These are phyloP conservation scores for Dendrolimus pini DNA, from an alignment of 2,888 invertebrate genomes.

Conservation along the genomic window DNA sequence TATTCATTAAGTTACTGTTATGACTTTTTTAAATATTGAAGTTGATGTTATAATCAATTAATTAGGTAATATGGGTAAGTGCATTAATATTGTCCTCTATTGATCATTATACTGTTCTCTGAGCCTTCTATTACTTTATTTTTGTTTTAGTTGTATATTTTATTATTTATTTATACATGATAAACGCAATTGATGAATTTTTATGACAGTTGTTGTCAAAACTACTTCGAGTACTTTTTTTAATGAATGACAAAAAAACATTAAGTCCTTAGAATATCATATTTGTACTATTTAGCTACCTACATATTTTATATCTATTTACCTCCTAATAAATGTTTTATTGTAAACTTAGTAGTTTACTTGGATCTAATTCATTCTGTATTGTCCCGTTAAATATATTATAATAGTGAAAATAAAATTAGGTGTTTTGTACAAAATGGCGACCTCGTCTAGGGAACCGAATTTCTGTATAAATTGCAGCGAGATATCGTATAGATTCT, in stretches of 20 bases:
- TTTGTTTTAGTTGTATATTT: conserved; percentile 75
- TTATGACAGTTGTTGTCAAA: conserved; percentile 41
- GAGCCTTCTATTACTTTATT: conserved; percentile 66
- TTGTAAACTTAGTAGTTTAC: conserved; percentile 69
- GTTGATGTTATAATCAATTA: conserved; percentile 75
- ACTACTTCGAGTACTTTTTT: conserved; percentile 21
- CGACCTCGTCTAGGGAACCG: conserved; percentile 74
- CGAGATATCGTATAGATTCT: conserved; percentile 32
- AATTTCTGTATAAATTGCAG: conserved; percentile 62
- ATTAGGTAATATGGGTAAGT: conserved; percentile 74
- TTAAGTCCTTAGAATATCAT: conserved; percentile 57
- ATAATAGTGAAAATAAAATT: conserved; percentile 38
- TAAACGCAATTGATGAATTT: conserved; percentile 45
- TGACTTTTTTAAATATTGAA: conserved; percentile 70
- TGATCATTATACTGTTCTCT: conserved; percentile 71
- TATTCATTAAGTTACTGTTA: conserved; percentile 76
- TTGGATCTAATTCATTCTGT: conserved; percentile 64
- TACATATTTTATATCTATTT: conserved; percentile 62
- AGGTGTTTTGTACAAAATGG: conserved; percentile 71
- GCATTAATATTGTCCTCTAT: conserved; percentile 73
- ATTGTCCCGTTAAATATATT: conserved; percentile 61
- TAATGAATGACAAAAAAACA: conserved; percentile 37
- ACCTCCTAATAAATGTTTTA: conserved; percentile 71
- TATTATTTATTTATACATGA: conserved; percentile 73
- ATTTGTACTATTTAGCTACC: conserved; percentile 59